These are phyloP conservation scores for Macrostomum cliftonense DNA, from an alignment of 2,888 invertebrate species.

Conservation along the genomic window DNA sequence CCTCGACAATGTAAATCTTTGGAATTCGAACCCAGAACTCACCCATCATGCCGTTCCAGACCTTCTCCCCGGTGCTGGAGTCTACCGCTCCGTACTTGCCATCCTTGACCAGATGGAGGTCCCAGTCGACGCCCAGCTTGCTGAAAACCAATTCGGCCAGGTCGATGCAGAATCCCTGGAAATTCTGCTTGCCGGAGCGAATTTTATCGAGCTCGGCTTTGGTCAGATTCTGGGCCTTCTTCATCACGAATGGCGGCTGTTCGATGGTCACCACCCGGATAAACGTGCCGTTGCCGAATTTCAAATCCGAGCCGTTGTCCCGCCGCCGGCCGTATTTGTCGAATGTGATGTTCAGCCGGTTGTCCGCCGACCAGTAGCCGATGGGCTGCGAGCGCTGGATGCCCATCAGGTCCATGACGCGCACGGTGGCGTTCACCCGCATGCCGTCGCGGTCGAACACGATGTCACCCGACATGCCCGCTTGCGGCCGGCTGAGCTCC, in stretches of 20 bases:
- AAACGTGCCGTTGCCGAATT: no score
- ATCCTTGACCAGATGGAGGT: slow-evolving; percentile 64
- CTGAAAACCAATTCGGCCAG: slow-evolving; percentile 61
- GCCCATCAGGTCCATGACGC: no score
- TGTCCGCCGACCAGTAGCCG: no score
- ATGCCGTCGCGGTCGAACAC: no score
- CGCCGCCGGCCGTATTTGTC: neutral
- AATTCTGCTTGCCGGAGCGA: slow-evolving; percentile 7
- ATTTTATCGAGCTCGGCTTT: neutral
- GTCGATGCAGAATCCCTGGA: slow-evolving; percentile 76
- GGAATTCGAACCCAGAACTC: no score
- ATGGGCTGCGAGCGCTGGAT: no score
- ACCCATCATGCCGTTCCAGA: slow-evolving; percentile 62
- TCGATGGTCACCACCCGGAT: no score
- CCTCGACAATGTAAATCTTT: no score
- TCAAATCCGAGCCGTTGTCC: neutral
- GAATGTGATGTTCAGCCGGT: no score
- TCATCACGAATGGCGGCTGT: neutral
- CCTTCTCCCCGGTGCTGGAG: slow-evolving; percentile 44
- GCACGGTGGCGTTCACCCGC: no score
- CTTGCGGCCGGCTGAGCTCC: no score
- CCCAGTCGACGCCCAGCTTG: slow-evolving; percentile 63
- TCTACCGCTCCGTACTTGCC: slow-evolving; percentile 56
- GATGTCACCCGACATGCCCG: no score
- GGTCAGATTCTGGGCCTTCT: neutral